These are phyloP conservation scores for Ceraclea dissimilis DNA, from an alignment of 2,888 invertebrate species.

Conservation along the genomic window DNA sequence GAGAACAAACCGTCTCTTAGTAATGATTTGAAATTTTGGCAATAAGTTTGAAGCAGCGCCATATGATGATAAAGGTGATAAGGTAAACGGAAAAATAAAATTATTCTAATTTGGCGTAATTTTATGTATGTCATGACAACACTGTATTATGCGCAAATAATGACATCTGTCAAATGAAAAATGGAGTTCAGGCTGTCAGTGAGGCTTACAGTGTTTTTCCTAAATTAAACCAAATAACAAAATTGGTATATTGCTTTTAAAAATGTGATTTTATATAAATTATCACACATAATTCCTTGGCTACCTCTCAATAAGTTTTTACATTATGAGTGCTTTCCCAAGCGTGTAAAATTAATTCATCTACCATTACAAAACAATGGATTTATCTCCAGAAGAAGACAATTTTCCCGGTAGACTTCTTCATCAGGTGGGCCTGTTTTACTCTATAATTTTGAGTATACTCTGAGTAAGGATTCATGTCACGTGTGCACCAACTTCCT, in stretches of 20 bases:
- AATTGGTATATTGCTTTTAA: not conserved
- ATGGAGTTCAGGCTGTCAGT: not conserved
- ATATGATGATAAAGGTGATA: too few relatives aligned
- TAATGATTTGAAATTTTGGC: too few relatives aligned
- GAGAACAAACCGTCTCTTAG: too few relatives aligned
- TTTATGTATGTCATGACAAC: too few relatives aligned
- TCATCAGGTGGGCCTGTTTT: constrained; percentile 64
- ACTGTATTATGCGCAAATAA: not conserved
- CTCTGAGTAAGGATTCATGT: constrained; percentile 3
- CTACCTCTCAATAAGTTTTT: not conserved
- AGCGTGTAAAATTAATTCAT: constrained; percentile 8
- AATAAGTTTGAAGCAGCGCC: too few relatives aligned
- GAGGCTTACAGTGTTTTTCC: not conserved
- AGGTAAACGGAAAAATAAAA: too few relatives aligned
- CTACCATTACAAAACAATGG: constrained; percentile 36
- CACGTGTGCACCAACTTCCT: not conserved
- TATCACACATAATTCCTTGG: not conserved
- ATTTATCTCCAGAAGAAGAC: constrained; percentile 72
- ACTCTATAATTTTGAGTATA: too few relatives aligned
- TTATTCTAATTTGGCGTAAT: too few relatives aligned
- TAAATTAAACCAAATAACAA: not conserved
- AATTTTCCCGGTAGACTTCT: constrained; percentile 70
- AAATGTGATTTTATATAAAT: not conserved
- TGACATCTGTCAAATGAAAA: constrained; percentile 1
- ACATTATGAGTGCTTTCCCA: not conserved